These are phyloP conservation scores for Otolemur crassicaudatus DNA, from an alignment of 2,797 vertebrate species.

Conservation along the genomic window DNA sequence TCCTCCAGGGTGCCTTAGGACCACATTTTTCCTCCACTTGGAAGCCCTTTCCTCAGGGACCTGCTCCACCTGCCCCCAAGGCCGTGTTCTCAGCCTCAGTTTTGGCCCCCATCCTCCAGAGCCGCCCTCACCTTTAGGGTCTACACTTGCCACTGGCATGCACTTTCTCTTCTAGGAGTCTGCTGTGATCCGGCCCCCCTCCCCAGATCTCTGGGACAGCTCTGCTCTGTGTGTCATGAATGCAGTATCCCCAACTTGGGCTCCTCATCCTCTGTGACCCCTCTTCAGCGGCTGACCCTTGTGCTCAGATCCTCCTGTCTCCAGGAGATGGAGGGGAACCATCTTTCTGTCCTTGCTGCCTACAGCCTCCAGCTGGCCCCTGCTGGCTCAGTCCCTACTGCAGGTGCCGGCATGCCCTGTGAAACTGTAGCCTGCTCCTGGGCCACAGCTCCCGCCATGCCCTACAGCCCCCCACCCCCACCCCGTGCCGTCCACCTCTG, in stretches of 20 bases:
- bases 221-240: background rate
- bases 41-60: background rate
- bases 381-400: accelerated
- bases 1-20: background rate
- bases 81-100: background rate
- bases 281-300: background rate
- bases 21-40: background rate
- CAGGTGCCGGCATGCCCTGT: background rate
- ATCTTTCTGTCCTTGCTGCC: background rate
- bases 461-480: background rate
- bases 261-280: background rate
- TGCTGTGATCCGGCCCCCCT: accelerated
- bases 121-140: background rate
- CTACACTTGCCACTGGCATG: accelerated
- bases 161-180: background rate
- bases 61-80: background rate
- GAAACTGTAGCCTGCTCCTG: accelerated
- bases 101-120: accelerated
- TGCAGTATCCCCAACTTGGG: background rate
- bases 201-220: accelerated
- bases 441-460: background rate
- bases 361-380: too few relatives aligned
- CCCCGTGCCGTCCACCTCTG: background rate
- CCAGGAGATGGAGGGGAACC: background rate
- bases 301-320: background rate